Evolutionary conservation across 92 coral and sea anemone species (phyloP), one percentile per base, ranked within the genome.

Genomic region (Hydrozoanthus gracilis): DNA sequence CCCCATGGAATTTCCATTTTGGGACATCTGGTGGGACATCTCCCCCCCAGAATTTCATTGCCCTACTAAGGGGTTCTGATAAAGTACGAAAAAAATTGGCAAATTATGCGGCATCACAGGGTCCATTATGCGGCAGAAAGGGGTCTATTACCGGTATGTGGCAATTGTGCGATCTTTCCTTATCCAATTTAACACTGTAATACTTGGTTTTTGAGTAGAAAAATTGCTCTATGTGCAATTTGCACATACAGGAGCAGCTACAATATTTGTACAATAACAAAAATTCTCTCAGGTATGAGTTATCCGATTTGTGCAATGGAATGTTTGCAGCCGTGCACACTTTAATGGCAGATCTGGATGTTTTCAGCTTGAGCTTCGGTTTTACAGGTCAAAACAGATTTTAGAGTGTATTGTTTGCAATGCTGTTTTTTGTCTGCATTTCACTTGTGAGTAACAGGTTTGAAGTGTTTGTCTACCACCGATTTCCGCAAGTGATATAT

Each of bases 261-360:
- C n/a, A n/a, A n/a, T n/a, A n/a, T n/a, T n/a, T n/a, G n/a, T n/a
- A n/a, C n/a, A n/a, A n/a, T n/a, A 44, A n/a, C n/a, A n/a, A n/a
- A n/a, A n/a, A n/a, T n/a, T n/a, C n/a, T n/a, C n/a, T n/a, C n/a
- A n/a, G n/a, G n/a, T n/a, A n/a, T n/a, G n/a, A n/a, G n/a, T n/a
- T n/a, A n/a, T n/a, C n/a, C n/a, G n/a, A n/a, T n/a, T 66, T 66
- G n/a, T 66, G 7, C 35, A 66, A 44, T 18, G 20, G 35, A 66
- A 66, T n/a, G 20, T n/a, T 66, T 66, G 44, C 71, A 6, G 89
- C 92, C 13, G 84, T 45, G 58, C 94, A 91, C 64, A 55, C 91
- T 44, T 88, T 88, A 48, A 20, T 91, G 92, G 55, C 92, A 91
- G 18, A 91, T 74, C 79, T 86, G 84, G 27, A 86, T 87, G 75